These are phyloP conservation scores for Trichomalopsis sarcophagae DNA, from an alignment of 1,140 invertebrate genomes.

Conservation along the genomic window DNA sequence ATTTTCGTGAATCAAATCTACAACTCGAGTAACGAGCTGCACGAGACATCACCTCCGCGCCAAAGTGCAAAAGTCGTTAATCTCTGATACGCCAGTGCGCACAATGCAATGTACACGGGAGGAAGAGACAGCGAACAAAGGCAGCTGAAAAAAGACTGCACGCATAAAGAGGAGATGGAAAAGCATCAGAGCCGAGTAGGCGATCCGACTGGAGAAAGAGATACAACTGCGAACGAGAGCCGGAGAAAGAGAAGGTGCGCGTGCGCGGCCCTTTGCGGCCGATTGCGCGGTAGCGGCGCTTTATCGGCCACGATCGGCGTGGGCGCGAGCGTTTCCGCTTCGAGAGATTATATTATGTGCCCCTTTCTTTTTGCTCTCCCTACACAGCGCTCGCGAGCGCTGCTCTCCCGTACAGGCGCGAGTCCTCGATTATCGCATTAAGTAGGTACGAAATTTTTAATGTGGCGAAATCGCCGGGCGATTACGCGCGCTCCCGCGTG, in stretches of 20 bases:
- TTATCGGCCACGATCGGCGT: slow-evolving; percentile 43
- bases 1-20: too few species aligned
- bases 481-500: too few species aligned
- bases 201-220: background rate
- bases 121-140: background rate
- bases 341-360: slow-evolving; percentile 23
- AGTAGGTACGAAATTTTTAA: slow-evolving; percentile 5
- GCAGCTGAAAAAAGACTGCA: background rate
- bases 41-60: background rate
- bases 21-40: background rate
- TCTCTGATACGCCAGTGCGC: background rate
- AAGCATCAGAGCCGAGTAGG: background rate
- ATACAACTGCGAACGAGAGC: background rate
- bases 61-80: background rate
- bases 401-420: background rate
- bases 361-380: background rate
- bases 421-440: slow-evolving; percentile 26
- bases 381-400: background rate
- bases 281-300: slow-evolving; percentile 57
- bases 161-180: background rate
- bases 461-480: background rate
- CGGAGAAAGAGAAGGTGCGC: slow-evolving; percentile 38
- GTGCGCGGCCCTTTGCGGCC: slow-evolving; percentile 56
- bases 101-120: background rate
- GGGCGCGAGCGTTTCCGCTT: slow-evolving; percentile 47